Evolutionary conservation across 2,888 invertebrate species (phyloP), one percentile per base, ranked within the genome.

Genomic region (Temnothorax ravouxi): DNA sequence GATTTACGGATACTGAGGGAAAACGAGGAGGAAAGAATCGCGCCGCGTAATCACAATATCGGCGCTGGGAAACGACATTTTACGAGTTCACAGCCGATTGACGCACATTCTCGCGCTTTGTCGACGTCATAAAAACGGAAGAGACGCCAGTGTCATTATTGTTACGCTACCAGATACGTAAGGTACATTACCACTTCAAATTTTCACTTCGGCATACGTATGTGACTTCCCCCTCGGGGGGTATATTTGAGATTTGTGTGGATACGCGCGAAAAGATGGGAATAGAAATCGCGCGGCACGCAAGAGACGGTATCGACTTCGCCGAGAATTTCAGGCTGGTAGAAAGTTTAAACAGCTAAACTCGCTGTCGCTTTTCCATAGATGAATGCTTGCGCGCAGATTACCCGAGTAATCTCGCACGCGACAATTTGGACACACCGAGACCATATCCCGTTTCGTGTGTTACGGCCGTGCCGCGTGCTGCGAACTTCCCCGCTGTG

Each of bases 11-110:
- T 80, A 61, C n/a, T 61, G 56, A 9, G 54, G n/a, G n/a, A 54
- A 81, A 54, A 61, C n/a, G 38, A 11, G 34, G 25, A 69, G 34
- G 34, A 25, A 38, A 29, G 62, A 56, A 79, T 50, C 56, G 79
- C 34, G 29, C 34, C 76, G 64, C 59, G 79, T 87, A 85, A 87
- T 88, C 84, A 72, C 71, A 85, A 88, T 85, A 88, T 84, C 72
- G 81, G 50, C 56, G 54, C 41, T 62, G 47, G 44, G 72, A 83
- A 59, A 41, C 41, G 66, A 15, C 81, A 72, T 84, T 89, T 89
- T 85, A 89, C 86, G 88, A 88, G 82, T 75, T 75, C 61, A 66
- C 76, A 59, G 61, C 62, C 61, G 80, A 85, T 84, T 76, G 61
- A 44, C 66, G 67, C n/a, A 74, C 29, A 56, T 83, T 74, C 69